Percentiles rank a stretch among this genome's conserved stretches.
phyloP scores from a whole-genome alignment of 2,888 invertebrate species.

The Rotaria macrura region DNA sequence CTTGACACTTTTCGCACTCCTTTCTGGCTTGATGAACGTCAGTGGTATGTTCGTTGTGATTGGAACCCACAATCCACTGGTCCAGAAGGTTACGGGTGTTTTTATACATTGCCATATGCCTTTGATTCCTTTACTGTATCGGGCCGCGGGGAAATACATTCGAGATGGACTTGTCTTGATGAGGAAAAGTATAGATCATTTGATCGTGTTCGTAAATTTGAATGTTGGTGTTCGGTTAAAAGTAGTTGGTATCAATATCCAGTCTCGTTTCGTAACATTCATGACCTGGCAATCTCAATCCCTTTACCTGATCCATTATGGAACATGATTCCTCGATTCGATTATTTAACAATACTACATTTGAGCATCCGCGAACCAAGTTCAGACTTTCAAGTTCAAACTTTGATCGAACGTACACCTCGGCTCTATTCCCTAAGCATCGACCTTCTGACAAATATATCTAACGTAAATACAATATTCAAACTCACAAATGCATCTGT shows the following conservation, averaged over 20 bases:
- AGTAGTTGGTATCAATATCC: background rate
- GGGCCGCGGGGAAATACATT: background rate
- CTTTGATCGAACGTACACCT: background rate
- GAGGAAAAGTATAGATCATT: background rate
- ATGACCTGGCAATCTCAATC: background rate
- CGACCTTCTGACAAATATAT: background rate
- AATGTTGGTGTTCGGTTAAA: background rate
- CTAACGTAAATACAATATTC: background rate
- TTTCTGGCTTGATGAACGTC: background rate
- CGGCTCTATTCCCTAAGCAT: background rate
- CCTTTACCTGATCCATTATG: background rate
- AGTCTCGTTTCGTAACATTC: background rate
- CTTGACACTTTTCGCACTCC: background rate
- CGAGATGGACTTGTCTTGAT: background rate
- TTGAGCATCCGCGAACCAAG: background rate
- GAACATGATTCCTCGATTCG: background rate
- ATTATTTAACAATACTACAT: background rate
- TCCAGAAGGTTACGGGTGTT: too few relatives aligned
- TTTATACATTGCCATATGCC: background rate
- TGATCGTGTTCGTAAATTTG: background rate
- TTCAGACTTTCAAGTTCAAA: background rate
- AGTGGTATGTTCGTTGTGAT: background rate
- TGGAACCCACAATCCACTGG: too few relatives aligned
- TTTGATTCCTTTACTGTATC: background rate
- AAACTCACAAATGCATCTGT: background rate